Conservation (phyloP, 1,140 invertebrate genomes). For the Heliconius hewitsoni region DNA sequence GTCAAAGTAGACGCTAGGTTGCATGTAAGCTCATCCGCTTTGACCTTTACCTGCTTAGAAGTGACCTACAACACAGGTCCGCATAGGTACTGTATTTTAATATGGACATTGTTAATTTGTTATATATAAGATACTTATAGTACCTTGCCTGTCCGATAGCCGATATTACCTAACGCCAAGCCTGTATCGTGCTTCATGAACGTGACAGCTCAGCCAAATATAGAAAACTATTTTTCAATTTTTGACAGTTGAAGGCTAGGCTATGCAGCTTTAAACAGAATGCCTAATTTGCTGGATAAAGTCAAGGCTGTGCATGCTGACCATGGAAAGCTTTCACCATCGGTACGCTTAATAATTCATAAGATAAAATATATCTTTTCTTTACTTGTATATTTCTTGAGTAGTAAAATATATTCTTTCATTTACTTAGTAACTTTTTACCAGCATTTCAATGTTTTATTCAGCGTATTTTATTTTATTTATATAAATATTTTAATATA, state of each 20-base stretch:
- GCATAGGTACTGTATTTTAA: slow-evolving; percentile 11
- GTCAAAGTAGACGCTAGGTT: slow-evolving; percentile 17
- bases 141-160: not conserved
- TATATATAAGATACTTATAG: not conserved
- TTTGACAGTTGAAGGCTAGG: slow-evolving; percentile 37
- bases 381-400: not conserved
- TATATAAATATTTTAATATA: no score
- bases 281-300: slow-evolving; percentile 36
- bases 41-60: slow-evolving; percentile 17
- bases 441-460: no score
- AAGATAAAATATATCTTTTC: not conserved
- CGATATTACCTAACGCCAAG: slow-evolving; percentile 11
- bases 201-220: slow-evolving; percentile 28
- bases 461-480: no score
- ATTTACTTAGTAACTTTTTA: no score
- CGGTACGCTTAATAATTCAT: not conserved
- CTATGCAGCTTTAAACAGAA: slow-evolving; percentile 39
- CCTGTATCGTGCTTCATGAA: slow-evolving; percentile 5
- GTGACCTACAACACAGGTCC: slow-evolving; percentile 15
- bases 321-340: slow-evolving; percentile 20
- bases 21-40: slow-evolving; percentile 19
- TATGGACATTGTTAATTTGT: not conserved
- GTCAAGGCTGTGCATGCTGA: slow-evolving; percentile 22
- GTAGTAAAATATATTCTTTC: not conserved
- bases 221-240: slow-evolving; percentile 32